Evolutionary conservation across 2,113 vertebrate genomes (phyloP).

Genomic region (Monarcha castaneiventris): DNA sequence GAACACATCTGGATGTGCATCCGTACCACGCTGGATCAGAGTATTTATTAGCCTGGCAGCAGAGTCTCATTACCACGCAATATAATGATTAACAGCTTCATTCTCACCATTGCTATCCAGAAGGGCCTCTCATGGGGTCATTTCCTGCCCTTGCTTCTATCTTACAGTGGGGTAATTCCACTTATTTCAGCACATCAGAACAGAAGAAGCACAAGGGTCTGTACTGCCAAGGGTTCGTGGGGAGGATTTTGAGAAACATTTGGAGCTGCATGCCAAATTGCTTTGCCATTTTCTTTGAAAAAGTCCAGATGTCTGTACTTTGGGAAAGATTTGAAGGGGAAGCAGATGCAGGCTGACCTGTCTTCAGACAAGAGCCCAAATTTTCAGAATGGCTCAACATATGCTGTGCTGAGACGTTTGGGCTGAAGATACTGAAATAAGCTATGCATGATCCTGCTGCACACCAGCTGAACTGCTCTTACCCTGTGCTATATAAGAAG

Average conservation of each 20-base stretch:
- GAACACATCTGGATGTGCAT: constrained; percentile 36
- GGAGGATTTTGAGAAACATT: constrained; percentile 22
- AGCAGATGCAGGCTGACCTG: constrained; percentile 14
- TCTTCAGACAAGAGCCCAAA: neutral
- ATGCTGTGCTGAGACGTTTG: neutral
- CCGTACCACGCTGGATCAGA: neutral
- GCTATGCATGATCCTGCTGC: neutral
- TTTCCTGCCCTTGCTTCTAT: constrained; percentile 21
- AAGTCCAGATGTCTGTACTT: constrained; percentile 4
- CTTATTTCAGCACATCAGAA: neutral
- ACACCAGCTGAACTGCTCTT: neutral
- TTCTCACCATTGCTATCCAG: constrained; percentile 28
- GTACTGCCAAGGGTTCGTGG: neutral
- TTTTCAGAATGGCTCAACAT: neutral
- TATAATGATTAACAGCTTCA: constrained; percentile 30
- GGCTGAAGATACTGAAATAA: neutral
- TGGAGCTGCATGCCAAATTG: neutral
- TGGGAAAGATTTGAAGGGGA: neutral
- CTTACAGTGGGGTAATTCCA: constrained; percentile 2
- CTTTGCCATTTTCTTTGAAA: constrained; percentile 1
- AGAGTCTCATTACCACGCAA: neutral
- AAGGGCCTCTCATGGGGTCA: neutral
- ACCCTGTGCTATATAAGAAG: neutral
- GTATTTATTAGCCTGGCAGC: constrained; percentile 10
- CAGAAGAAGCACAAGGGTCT: neutral